Conservation (phyloP, 2,113 vertebrate species). For the Pteruthius melanotis region DNA sequence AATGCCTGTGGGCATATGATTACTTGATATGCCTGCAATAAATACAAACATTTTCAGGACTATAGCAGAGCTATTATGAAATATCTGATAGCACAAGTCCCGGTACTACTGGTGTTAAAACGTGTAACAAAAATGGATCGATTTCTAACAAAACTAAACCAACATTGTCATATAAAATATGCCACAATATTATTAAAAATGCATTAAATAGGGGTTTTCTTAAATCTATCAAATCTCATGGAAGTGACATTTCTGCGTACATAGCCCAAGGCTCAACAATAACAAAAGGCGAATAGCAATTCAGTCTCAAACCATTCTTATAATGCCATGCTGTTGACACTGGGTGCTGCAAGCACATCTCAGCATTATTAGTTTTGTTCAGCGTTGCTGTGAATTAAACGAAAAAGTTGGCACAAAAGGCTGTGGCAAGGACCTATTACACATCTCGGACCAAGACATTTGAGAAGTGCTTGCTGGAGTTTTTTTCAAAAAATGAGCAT, state of each 20-base stretch:
- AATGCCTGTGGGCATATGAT: not conserved
- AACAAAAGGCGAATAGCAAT: not conserved
- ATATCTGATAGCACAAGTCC: not conserved
- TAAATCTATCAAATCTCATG: not conserved
- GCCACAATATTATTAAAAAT: not conserved
- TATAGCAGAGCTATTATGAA: not conserved
- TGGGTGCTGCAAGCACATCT: not conserved
- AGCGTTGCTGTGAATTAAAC: not conserved
- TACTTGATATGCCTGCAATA: not conserved
- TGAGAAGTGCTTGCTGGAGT: not conserved
- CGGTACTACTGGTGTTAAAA: not conserved
- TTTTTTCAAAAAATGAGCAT: not conserved
- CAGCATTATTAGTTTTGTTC: not conserved
- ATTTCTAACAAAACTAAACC: not conserved
- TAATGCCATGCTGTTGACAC: not conserved
- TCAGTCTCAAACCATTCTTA: not conserved
- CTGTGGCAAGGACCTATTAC: not conserved
- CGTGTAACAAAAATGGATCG: accelerated
- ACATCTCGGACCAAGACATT: not conserved
- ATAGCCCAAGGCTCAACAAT: not conserved
- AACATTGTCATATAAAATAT: not conserved
- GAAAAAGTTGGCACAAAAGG: not conserved
- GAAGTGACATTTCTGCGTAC: not conserved
- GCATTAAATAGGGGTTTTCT: not conserved
- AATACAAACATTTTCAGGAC: not conserved